Conservation (phyloP, 1,140 invertebrate species). For the Bombus haemorrhoidalis region DNA sequence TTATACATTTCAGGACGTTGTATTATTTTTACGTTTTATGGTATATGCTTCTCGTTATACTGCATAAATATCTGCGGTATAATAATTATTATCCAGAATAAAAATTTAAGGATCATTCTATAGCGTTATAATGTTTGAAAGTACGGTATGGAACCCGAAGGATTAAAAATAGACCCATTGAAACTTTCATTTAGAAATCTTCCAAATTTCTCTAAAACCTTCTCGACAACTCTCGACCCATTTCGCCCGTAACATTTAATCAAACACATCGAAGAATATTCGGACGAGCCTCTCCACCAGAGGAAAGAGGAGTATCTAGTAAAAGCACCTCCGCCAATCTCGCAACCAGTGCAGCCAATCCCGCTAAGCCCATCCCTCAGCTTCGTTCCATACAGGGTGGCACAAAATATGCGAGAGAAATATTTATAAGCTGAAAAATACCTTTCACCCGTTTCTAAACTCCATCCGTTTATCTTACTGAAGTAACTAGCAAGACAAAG, state of each 20-base stretch:
- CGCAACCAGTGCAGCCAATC: background rate
- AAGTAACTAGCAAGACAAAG: too few relatives aligned
- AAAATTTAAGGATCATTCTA: too few relatives aligned
- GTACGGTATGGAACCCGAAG: too few relatives aligned
- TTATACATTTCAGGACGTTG: too few relatives aligned
- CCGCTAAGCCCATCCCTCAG: background rate
- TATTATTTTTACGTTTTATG: too few relatives aligned
- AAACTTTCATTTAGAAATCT: background rate
- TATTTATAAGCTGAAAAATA: background rate
- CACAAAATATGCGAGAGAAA: background rate
- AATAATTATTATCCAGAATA: too few relatives aligned
- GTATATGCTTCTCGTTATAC: too few relatives aligned
- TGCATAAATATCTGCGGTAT: too few relatives aligned
- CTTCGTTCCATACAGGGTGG: background rate
- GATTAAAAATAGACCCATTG: too few relatives aligned
- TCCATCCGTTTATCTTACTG: too few relatives aligned
- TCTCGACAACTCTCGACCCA: background rate
- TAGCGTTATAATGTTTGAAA: too few relatives aligned
- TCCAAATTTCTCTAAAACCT: background rate
- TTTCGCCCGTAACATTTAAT: background rate
- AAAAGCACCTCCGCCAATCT: background rate
- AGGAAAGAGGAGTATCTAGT: background rate
- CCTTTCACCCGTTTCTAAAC: too few relatives aligned
- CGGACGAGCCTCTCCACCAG: background rate
- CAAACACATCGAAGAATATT: background rate